These are phyloP conservation scores for Penaeus chinensis DNA, from an alignment of 1,140 invertebrate species.

Conservation along the genomic window DNA sequence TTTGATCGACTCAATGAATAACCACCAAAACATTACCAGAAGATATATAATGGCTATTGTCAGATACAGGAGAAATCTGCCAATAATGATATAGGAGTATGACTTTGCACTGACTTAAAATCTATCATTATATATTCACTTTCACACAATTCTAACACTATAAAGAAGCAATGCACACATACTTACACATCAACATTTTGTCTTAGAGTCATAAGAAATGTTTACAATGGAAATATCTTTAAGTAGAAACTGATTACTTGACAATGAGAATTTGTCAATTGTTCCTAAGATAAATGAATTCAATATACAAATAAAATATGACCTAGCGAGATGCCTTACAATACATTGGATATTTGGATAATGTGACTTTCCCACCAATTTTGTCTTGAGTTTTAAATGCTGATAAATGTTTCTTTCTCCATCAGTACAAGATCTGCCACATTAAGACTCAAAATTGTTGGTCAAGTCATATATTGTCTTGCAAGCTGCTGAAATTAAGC, in stretches of 20 bases:
- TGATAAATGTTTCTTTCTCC: slow-evolving; percentile 13
- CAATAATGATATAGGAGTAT: slow-evolving; percentile 52
- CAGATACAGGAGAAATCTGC: slow-evolving; percentile 52
- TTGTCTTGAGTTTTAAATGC: slow-evolving; percentile 24
- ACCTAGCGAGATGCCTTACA: slow-evolving; percentile 57
- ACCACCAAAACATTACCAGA: slow-evolving; percentile 24
- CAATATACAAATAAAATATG: slow-evolving; percentile 58
- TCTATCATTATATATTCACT: slow-evolving; percentile 51
- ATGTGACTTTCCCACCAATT: slow-evolving; percentile 55
- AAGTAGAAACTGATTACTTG: slow-evolving; percentile 53
- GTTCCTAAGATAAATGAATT: slow-evolving; percentile 57
- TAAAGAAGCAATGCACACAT: slow-evolving; percentile 60
- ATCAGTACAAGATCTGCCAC: no score
- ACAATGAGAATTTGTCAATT: slow-evolving; percentile 57
- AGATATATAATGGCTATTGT: slow-evolving; percentile 49
- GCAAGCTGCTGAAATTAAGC: slow-evolving; percentile 57
- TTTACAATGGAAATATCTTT: slow-evolving; percentile 56
- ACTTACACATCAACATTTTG: slow-evolving; percentile 60
- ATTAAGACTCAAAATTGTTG: slow-evolving; percentile 50
- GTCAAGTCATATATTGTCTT: slow-evolving; percentile 55
- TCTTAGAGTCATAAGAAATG: slow-evolving; percentile 55
- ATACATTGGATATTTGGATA: slow-evolving; percentile 52
- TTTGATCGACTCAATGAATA: not conserved
- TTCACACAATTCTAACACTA: slow-evolving; percentile 58
- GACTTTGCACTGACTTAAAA: slow-evolving; percentile 47